Base-by-base conservation (phyloP, 2,113 vertebrate species). In the Callospermophilus lateralis region DNA sequence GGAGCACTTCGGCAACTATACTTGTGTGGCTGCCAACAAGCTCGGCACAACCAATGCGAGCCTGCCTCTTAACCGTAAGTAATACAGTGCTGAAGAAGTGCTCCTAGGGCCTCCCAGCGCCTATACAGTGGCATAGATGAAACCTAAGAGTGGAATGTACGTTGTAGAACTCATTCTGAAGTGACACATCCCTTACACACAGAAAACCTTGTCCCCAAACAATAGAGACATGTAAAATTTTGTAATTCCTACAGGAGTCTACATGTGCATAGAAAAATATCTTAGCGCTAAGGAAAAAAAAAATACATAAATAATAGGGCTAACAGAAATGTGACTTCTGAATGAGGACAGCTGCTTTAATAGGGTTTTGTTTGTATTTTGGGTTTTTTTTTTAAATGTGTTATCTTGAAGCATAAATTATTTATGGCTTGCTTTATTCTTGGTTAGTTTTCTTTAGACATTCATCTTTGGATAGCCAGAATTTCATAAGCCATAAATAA, bases 1-100 rank as follows among this genome's bases (percentile, higher is more conserved):
- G 98, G 99, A 99, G 98, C 99, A 99, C 98, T 99, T 99, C 92
- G 99, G 99, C 98, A 99, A 99, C 99, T 99, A 99, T 98, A 99
- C 99, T 13, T 99, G 99, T 95, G 99, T 99, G 98, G 99, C 99
- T 96, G 97, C 98, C 99, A 99, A 99, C 99, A 99, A 99, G 98
- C 98, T 99, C 95, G 99, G 99, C 98, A 99, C 98, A 45, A 99
- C 99, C 98, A 99, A 99, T 93, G 99, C 99, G 98, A 99, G 99
- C 98, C 99, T 99, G 99, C 99, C 99, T 99, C 99, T 99, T 97
- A 99, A 98, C 98, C 99, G 99, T 99, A 99, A 99, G 99, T 99
- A 98, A 97, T 0, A 5, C 45, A 87, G n/a, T 1, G 51, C 37
- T 84, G 20, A 61, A 95, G 65, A 26, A 48, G 30, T 3, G 61